Percentiles rank a stretch among this genome's conserved stretches.
These are phyloP conservation scores for Trematomus loennbergii DNA, from an alignment of 2,113 vertebrate species.

Conservation along the genomic window DNA sequence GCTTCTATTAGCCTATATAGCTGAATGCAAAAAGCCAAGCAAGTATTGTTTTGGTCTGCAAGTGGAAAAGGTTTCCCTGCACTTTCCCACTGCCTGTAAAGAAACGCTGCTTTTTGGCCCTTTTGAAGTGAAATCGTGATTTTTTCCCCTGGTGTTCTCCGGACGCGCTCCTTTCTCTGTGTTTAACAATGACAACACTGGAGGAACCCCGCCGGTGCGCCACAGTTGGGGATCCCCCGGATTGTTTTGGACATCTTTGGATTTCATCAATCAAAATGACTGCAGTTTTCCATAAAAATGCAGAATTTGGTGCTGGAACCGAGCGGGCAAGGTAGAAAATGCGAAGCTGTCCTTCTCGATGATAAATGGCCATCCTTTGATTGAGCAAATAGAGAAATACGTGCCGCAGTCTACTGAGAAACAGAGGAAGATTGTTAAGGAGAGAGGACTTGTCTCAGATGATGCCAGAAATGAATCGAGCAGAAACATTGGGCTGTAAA, in stretches of 20 bases:
- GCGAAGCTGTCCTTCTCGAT: constrained; percentile 98
- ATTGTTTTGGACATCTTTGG: constrained; percentile 99
- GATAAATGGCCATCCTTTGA: constrained; percentile 99
- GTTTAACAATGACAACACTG: constrained; percentile 98
- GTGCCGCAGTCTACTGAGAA: constrained; percentile 71
- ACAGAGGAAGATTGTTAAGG: constrained; percentile 63
- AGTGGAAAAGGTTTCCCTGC: constrained; percentile 90
- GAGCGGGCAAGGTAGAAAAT: constrained; percentile 97
- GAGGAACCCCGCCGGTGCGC: constrained; percentile 96
- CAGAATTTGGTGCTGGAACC: constrained; percentile 99
- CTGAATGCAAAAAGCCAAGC: constrained; percentile 79
- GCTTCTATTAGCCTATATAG: constrained; percentile 68
- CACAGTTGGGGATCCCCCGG: constrained; percentile 99
- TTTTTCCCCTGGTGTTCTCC: constrained; percentile 94
- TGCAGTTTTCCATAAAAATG: constrained; percentile 99
- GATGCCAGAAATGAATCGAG: constrained; percentile 50
- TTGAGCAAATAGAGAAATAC: constrained; percentile 89
- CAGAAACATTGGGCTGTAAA: constrained; percentile 19
- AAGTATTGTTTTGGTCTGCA: constrained; percentile 86
- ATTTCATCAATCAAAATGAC: constrained; percentile 99
- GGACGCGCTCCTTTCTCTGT: constrained; percentile 90
- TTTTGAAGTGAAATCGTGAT: constrained; percentile 94
- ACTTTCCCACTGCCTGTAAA: constrained; percentile 94
- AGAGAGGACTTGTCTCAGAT: constrained; percentile 43
- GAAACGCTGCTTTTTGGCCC: constrained; percentile 87